phyloP scores from a whole-genome alignment of 2,888 invertebrate species.

The Eupsilia transversa region DNA sequence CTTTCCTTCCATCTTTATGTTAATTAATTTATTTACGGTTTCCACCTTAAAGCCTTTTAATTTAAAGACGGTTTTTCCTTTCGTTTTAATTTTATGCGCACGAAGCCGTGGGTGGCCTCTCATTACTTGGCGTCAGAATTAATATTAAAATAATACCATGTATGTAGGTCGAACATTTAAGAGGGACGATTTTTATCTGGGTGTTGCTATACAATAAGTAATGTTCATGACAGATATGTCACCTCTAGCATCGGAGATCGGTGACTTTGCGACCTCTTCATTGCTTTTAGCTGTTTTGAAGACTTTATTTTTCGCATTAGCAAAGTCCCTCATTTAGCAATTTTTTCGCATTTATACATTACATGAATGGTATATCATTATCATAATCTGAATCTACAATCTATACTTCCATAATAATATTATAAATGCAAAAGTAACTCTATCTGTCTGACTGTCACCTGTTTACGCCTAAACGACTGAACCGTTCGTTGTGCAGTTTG shows the following conservation, averaged over 20 bases:
- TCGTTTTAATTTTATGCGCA: slow-evolving; percentile 51
- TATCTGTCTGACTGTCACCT: too few species aligned
- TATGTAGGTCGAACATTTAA: not conserved
- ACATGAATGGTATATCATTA: not conserved
- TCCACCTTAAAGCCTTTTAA: slow-evolving; percentile 7
- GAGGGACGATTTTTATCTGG: not conserved
- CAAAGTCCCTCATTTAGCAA: not conserved
- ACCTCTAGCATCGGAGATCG: not conserved
- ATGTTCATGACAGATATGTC: not conserved
- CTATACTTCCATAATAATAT: not conserved
- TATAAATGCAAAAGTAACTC: too few species aligned
- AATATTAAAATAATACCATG: slow-evolving; percentile 8
- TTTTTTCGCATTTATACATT: too few species aligned
- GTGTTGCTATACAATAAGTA: not conserved
- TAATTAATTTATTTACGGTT: slow-evolving; percentile 37
- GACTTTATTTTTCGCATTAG: not conserved
- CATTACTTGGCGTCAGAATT: slow-evolving; percentile 18
- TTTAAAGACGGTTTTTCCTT: slow-evolving; percentile 26
- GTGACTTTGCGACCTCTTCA: not conserved
- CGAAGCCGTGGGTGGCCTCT: slow-evolving; percentile 40
- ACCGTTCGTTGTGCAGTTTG: too few species aligned
- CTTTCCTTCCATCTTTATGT: not conserved
- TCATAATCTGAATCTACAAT: not conserved
- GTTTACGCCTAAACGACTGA: too few species aligned
- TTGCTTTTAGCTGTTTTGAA: not conserved